phyloP scores from a whole-genome alignment of 2,113 vertebrate genomes.

The Nymphicus hollandicus region DNA sequence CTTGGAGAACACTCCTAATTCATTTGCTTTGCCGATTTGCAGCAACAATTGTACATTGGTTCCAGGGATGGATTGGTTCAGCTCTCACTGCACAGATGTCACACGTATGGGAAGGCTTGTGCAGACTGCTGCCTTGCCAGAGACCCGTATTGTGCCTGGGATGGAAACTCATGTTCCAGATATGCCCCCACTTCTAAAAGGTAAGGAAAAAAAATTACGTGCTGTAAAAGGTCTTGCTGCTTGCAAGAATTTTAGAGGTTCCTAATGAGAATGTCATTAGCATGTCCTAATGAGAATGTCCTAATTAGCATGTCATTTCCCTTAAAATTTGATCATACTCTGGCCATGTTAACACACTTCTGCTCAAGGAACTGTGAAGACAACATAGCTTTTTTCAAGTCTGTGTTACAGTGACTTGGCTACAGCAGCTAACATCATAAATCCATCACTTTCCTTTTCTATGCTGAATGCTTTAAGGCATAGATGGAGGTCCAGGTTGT shows the following conservation, averaged over 20 bases:
- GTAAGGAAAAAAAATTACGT: slow-evolving; percentile 52
- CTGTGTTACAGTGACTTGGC: not conserved
- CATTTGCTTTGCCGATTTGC: slow-evolving; percentile 68
- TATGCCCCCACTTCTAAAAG: slow-evolving; percentile 94
- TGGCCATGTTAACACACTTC: not conserved
- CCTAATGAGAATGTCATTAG: not conserved
- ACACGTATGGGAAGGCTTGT: slow-evolving; percentile 93
- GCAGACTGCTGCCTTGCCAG: slow-evolving; percentile 96
- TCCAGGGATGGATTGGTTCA: slow-evolving; percentile 89
- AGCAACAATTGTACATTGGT: slow-evolving; percentile 96
- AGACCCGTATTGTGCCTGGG: slow-evolving; percentile 98
- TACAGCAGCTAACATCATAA: not conserved
- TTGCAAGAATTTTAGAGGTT: not conserved
- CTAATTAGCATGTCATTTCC: slow-evolving; percentile 13
- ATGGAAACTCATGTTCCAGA: slow-evolving; percentile 89
- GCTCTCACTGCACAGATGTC: slow-evolving; percentile 92
- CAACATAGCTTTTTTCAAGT: slow-evolving; percentile 19
- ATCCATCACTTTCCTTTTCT: not conserved
- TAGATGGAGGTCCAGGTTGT: not conserved
- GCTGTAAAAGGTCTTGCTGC: not conserved
- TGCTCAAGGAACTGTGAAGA: not conserved
- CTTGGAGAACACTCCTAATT: slow-evolving; percentile 57
- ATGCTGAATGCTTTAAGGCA: not conserved
- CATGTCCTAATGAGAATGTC: not conserved
- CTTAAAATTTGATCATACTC: not conserved